Percentiles rank a stretch among this genome's conserved stretches.
These are phyloP conservation scores for Leptinotarsa texana DNA, from an alignment of 1,140 invertebrate genomes.

Conservation along the genomic window DNA sequence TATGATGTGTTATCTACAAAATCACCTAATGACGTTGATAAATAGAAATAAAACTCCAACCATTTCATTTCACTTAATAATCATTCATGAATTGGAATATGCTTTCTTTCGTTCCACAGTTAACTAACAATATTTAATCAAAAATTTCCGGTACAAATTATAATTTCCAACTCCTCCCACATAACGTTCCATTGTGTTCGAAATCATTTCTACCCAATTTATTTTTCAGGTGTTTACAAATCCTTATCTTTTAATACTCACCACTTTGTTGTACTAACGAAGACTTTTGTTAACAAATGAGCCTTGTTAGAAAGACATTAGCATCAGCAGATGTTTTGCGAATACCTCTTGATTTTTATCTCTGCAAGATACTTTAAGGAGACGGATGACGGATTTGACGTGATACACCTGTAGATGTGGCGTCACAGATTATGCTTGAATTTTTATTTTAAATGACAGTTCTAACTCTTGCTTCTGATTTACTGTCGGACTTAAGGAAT, in stretches of 20 bases:
- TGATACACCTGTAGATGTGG: slow-evolving; percentile 31
- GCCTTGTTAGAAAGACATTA: slow-evolving; percentile 33
- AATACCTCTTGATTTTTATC: slow-evolving; percentile 23
- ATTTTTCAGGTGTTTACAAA: slow-evolving; percentile 12
- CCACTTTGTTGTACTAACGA: slow-evolving; percentile 11
- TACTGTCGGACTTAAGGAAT: too few species aligned
- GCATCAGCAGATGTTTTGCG: slow-evolving; percentile 35
- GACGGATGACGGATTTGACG: slow-evolving; percentile 22
- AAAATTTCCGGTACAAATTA: too few species aligned
- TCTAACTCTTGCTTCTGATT: slow-evolving; percentile 13
- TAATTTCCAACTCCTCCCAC: too few species aligned
- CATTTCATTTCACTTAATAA: too few species aligned
- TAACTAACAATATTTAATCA: too few species aligned
- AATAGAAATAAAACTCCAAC: too few species aligned
- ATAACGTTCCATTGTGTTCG: not conserved
- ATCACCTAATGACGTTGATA: too few species aligned
- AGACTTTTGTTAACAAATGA: slow-evolving; percentile 25
- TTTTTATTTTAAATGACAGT: not conserved
- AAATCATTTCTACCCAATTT: slow-evolving; percentile 4
- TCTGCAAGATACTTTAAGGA: not conserved
- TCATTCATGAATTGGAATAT: too few species aligned
- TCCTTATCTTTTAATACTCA: not conserved
- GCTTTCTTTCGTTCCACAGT: too few species aligned
- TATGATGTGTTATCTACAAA: too few species aligned
- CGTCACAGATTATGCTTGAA: not conserved